Conservation (phyloP, 2,888 invertebrate species). For the Drosophila pseudotakahashii region DNA sequence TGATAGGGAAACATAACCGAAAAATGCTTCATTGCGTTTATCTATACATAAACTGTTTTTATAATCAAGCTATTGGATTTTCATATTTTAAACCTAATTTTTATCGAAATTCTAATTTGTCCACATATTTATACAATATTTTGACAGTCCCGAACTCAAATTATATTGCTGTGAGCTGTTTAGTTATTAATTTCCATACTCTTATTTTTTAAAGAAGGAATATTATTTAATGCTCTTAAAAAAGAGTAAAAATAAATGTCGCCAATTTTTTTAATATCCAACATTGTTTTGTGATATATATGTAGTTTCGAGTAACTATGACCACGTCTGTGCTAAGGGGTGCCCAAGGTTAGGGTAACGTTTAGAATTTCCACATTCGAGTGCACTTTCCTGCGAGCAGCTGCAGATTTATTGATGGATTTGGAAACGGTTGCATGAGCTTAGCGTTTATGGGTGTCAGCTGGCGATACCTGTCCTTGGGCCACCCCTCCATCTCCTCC, state of each 20-base stretch:
- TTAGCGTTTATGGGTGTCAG: conserved; percentile 40
- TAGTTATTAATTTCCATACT: too few species aligned
- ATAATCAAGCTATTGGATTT: too few species aligned
- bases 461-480: conserved; percentile 32
- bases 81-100: too few species aligned
- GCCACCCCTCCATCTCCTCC: conserved; percentile 1
- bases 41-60: too few species aligned
- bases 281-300: too few species aligned
- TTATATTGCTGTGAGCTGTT: too few species aligned
- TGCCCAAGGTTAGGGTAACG: background rate
- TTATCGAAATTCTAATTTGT: too few species aligned
- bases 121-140: too few species aligned
- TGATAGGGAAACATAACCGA: background rate
- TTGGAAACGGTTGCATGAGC: conserved; percentile 28
- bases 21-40: too few species aligned
- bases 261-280: too few species aligned
- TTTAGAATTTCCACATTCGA: conserved; percentile 9
- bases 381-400: conserved; percentile 9
- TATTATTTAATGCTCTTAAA: background rate
- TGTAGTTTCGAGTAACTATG: background rate
- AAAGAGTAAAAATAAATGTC: background rate
- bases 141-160: too few species aligned
- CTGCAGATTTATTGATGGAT: conserved; percentile 41
- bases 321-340: conserved; percentile 3
- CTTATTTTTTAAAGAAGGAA: too few species aligned